These are phyloP conservation scores for Seriola aureovittata DNA, from an alignment of 2,113 vertebrate species.

Conservation along the genomic window DNA sequence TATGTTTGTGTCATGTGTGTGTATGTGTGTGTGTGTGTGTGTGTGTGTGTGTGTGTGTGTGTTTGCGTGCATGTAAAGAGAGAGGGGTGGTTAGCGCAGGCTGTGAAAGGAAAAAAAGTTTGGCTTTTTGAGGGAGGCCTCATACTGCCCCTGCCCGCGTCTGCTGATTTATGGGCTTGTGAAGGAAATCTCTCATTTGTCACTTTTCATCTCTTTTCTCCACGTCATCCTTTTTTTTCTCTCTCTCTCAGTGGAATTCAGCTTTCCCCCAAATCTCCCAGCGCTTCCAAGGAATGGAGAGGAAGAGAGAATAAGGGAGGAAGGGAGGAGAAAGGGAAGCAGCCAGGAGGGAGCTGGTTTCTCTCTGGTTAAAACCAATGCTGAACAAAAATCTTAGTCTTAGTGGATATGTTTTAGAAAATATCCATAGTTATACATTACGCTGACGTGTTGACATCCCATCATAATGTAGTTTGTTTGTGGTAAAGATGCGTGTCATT, in stretches of 20 bases:
- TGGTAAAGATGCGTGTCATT: slow-evolving; percentile 66
- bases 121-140: slow-evolving; percentile 58
- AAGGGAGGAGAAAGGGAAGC: slow-evolving; percentile 9
- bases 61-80: slow-evolving; percentile 42
- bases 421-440: slow-evolving; percentile 39
- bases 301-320: slow-evolving; percentile 21
- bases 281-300: slow-evolving; percentile 22
- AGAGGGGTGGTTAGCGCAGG: slow-evolving; percentile 63
- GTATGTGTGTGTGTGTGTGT: slow-evolving; percentile 42
- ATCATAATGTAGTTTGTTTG: slow-evolving; percentile 55
- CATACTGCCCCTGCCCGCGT: slow-evolving; percentile 59
- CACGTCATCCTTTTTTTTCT: slow-evolving; percentile 40
- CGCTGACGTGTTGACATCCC: slow-evolving; percentile 38
- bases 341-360: slow-evolving; percentile 29
- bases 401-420: slow-evolving; percentile 52
- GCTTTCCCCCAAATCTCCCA: slow-evolving; percentile 44
- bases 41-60: slow-evolving; percentile 33
- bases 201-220: slow-evolving; percentile 77
- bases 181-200: slow-evolving; percentile 85
- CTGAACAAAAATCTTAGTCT: slow-evolving; percentile 51
- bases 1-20: slow-evolving; percentile 47
- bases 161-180: slow-evolving; percentile 77
- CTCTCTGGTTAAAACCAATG: slow-evolving; percentile 48
- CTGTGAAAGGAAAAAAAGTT: slow-evolving; percentile 63
- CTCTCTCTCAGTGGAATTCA: slow-evolving; percentile 46